phyloP scores from a whole-genome alignment of 2,888 invertebrate species.

The Stenoptilia bipunctidactyla region DNA sequence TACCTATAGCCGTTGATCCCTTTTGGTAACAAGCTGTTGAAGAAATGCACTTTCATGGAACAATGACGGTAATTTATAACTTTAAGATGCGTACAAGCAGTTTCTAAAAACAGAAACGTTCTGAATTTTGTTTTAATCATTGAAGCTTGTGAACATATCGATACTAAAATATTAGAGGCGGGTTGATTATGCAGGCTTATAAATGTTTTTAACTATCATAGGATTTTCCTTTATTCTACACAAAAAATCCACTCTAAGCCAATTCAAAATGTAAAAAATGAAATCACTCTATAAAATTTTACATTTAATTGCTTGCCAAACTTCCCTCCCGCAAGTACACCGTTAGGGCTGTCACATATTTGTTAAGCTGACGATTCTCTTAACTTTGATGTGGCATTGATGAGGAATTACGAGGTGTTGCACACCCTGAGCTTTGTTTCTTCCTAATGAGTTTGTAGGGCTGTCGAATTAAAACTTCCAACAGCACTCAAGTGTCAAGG shows the following conservation, averaged over 20 bases:
- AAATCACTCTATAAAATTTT: too few relatives aligned
- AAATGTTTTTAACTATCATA: not conserved
- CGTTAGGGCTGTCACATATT: constrained; percentile 55
- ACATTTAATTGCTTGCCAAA: constrained; percentile 1
- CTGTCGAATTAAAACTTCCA: constrained; percentile 20
- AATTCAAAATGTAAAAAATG: not conserved
- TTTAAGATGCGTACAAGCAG: too few relatives aligned
- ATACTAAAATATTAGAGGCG: not conserved
- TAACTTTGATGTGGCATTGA: constrained; percentile 54
- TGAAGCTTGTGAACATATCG: not conserved
- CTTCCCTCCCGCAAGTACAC: constrained; percentile 20
- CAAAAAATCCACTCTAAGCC: not conserved
- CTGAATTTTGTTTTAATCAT: too few relatives aligned
- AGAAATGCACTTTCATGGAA: too few relatives aligned
- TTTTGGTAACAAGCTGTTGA: too few relatives aligned
- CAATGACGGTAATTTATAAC: too few relatives aligned
- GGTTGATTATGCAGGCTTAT: not conserved
- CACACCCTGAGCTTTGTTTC: constrained; percentile 39
- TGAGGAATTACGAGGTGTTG: constrained; percentile 56
- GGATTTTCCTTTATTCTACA: too few relatives aligned
- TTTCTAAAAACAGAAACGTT: too few relatives aligned
- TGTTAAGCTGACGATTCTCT: constrained; percentile 59
- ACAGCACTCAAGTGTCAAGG: not conserved
- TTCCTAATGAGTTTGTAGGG: constrained; percentile 49
- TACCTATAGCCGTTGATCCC: too few relatives aligned